Base-by-base conservation (phyloP, 2,113 vertebrate species). In the Phocoena sinus region DNA sequence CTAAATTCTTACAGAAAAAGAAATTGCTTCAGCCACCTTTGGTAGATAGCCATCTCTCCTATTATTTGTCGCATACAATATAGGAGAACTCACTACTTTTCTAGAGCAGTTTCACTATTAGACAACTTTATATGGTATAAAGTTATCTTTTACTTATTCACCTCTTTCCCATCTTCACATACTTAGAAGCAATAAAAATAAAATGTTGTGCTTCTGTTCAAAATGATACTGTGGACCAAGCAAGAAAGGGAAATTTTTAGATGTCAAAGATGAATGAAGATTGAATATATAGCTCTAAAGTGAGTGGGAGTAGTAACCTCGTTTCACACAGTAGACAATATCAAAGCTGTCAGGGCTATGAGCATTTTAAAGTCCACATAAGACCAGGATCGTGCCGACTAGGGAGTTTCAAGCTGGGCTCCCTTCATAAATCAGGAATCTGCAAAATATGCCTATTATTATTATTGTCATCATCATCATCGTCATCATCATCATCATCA, bases 111-210 rank as follows among this genome's bases (percentile, higher is more conserved):
- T 58, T 92, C 53, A 47, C 10, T 84, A 14, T 94, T 82, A 89
- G 4, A 94, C n/a, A 82, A 17, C 44, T 88, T 82, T 84, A 70
- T 73, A 79, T 41, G 53, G 65, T 76, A 84, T 38, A 90, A 82
- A 31, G 25, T 91, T 89, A 62, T 83, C 65, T 86, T 81, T 85
- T 47, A 50, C 17, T 84, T 79, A 86, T 86, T 71, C 14, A 82
- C 25, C 3, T 77, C 38, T 20, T 97, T 93, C 25, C 11, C 36
- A 47, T 23, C 13, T 89, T 26, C 36, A 79, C 5, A 84, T 36
- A 74, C n/a, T 71, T 76, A 71, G 8, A 81, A 53, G 47, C 23
- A 96, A 79, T 89, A 91, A 63, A 96, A 96, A 91, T 56, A 84
- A 77, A 95, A 79, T 70, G 44, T 62, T 62, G 15, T 38, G 13